These are phyloP conservation scores for Chelidonichthys spinosus DNA, from an alignment of 2,797 vertebrate species.

Conservation along the genomic window DNA sequence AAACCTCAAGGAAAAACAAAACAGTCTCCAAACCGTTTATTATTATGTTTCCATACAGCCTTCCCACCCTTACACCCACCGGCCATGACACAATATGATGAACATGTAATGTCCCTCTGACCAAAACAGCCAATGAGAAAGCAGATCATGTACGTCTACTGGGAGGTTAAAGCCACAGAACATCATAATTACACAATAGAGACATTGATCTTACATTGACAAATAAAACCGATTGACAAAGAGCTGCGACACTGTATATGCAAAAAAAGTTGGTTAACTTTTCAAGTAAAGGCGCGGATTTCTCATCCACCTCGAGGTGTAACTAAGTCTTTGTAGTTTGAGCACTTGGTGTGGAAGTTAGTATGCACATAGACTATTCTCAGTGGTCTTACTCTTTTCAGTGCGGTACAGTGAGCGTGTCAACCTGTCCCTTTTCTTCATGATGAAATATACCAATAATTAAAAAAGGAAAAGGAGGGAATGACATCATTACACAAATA, in stretches of 20 bases:
- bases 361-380: constrained; percentile 54
- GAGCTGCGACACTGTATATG: constrained; percentile 66
- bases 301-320: constrained; percentile 52
- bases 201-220: constrained; percentile 64
- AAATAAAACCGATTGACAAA: constrained; percentile 60
- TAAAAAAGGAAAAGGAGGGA: constrained; percentile 56
- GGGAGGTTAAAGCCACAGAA: constrained; percentile 68
- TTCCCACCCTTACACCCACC: constrained; percentile 42
- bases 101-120: constrained; percentile 63
- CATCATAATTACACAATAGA: constrained; percentile 71
- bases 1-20: background rate
- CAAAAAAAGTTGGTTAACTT: constrained; percentile 71
- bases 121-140: constrained; percentile 44
- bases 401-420: constrained; percentile 73
- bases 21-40: constrained; percentile 76
- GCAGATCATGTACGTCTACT: constrained; percentile 58
- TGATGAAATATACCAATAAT: constrained; percentile 42
- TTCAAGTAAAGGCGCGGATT: constrained; percentile 77
- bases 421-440: constrained; percentile 73
- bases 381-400: constrained; percentile 67
- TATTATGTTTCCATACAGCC: constrained; percentile 70
- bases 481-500: constrained; percentile 76
- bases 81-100: constrained; percentile 67
- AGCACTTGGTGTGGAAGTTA: constrained; percentile 67
- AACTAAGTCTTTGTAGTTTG: constrained; percentile 61